A percentile compares a stretch with the other conserved stretches of the same genome.
These are phyloP conservation scores for Otolemur crassicaudatus DNA, from an alignment of 2,797 vertebrate genomes.

Conservation along the genomic window DNA sequence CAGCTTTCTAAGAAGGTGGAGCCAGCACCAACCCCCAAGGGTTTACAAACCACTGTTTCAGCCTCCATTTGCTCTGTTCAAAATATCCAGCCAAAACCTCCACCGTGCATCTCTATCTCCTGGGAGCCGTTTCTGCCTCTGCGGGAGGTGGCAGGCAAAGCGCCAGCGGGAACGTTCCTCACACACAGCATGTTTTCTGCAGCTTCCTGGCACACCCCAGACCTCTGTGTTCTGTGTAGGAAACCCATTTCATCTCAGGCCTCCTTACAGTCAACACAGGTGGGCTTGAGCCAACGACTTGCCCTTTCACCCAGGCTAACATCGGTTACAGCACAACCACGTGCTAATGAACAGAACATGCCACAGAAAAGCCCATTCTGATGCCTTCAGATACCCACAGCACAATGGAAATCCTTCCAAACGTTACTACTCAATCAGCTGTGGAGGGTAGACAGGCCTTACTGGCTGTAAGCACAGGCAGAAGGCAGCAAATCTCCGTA, in stretches of 20 bases:
- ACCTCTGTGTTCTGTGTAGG: background rate
- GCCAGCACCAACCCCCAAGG: background rate
- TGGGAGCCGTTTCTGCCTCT: background rate
- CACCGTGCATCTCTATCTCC: accelerated
- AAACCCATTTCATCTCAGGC: background rate
- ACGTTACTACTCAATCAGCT: background rate
- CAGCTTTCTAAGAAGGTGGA: background rate
- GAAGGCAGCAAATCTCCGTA: background rate
- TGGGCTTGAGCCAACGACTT: background rate
- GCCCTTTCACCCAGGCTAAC: background rate
- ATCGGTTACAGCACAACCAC: background rate
- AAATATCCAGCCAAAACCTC: background rate
- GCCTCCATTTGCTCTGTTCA: background rate
- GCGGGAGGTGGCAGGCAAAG: accelerated
- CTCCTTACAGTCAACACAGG: background rate
- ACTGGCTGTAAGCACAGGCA: accelerated
- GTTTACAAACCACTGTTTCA: background rate
- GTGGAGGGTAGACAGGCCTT: background rate
- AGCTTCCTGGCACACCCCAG: background rate
- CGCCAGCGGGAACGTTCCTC: accelerated
- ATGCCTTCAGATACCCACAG: background rate
- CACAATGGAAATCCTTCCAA: background rate
- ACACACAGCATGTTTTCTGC: background rate
- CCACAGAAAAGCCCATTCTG: background rate
- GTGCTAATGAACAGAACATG: background rate